Percentiles rank a stretch among this genome's conserved stretches.
These are phyloP conservation scores for Ruditapes philippinarum DNA, from an alignment of 1,140 invertebrate genomes.

Conservation along the genomic window DNA sequence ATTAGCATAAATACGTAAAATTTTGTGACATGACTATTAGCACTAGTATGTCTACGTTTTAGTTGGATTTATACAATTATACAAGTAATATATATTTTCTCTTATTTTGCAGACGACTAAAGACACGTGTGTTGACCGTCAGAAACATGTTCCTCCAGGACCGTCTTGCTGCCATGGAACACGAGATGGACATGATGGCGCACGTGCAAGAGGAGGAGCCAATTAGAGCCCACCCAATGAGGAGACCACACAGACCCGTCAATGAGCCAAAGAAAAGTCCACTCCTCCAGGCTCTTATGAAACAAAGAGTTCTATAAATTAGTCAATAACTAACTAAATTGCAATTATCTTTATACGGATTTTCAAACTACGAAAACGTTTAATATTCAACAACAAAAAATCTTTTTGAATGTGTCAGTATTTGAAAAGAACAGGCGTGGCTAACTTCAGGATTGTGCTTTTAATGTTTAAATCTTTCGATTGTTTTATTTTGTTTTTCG, in stretches of 20 bases:
- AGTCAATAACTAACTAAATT: too few species aligned
- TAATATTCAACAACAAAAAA: too few species aligned
- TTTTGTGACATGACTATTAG: too few species aligned
- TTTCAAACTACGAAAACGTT: too few species aligned
- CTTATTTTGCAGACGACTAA: conserved; percentile 48
- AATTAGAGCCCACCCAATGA: not conserved
- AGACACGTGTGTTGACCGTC: conserved; percentile 55
- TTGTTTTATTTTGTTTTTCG: not conserved
- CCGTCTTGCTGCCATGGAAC: conserved; percentile 53
- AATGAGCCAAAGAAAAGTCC: conserved; percentile 1
- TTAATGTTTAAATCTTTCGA: not conserved
- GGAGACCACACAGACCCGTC: not conserved
- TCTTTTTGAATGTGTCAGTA: too few species aligned
- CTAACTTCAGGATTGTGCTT: too few species aligned
- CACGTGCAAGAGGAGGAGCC: not conserved
- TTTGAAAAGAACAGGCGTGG: too few species aligned
- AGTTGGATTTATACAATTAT: too few species aligned
- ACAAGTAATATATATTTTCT: too few species aligned
- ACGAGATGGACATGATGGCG: not conserved
- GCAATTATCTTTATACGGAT: too few species aligned
- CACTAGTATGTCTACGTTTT: too few species aligned
- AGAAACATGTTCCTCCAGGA: conserved; percentile 60
- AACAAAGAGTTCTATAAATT: conserved; percentile 44
- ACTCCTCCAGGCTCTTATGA: conserved; percentile 42
- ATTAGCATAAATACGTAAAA: too few species aligned